These are phyloP conservation scores for Pissodes strobi DNA, from an alignment of 1,140 invertebrate species.

Conservation along the genomic window DNA sequence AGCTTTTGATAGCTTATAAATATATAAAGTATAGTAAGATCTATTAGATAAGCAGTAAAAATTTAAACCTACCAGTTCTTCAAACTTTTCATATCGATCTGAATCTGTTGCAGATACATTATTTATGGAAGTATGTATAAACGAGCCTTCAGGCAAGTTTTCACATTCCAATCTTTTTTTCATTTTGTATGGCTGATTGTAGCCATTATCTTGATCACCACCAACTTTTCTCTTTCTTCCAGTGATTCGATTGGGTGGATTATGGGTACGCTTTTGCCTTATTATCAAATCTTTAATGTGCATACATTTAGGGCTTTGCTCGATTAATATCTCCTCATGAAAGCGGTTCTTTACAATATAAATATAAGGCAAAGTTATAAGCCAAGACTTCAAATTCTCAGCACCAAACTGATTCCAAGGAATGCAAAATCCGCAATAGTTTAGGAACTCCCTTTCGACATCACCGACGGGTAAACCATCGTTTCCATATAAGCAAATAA, in stretches of 20 bases:
- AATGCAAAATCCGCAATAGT: slow-evolving; percentile 33
- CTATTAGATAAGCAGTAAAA: background rate
- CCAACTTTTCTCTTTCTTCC: background rate
- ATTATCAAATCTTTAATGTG: slow-evolving; percentile 39
- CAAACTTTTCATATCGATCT: slow-evolving; percentile 38
- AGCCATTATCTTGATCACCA: background rate
- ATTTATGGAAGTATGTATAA: slow-evolving; percentile 37
- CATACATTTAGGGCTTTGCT: slow-evolving; percentile 37
- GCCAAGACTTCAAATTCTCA: slow-evolving; percentile 32
- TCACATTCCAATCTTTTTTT: slow-evolving; percentile 26
- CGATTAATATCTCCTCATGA: slow-evolving; percentile 35
- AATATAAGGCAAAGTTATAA: slow-evolving; percentile 39
- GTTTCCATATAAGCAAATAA: slow-evolving; percentile 34
- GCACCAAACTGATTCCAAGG: slow-evolving; percentile 39
- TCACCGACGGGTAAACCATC: slow-evolving; percentile 34
- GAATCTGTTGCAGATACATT: slow-evolving; percentile 5
- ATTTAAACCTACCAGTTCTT: slow-evolving; percentile 30
- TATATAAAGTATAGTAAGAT: background rate
- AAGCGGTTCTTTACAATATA: slow-evolving; percentile 34
- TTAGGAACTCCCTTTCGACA: slow-evolving; percentile 36
- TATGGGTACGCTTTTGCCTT: slow-evolving; percentile 26
- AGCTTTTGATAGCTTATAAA: no score
- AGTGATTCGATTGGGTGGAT: background rate
- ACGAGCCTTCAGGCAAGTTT: slow-evolving; percentile 34
- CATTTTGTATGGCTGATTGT: slow-evolving; percentile 8